Percentiles rank a stretch among this genome's conserved stretches.
Evolutionary conservation across 2,113 vertebrate species (phyloP).

Genomic region (Bos taurus): ARS-UCD2.0 NC_037328.1:32056001-32056500

Average conservation of each 20-base stretch:
- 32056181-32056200: not conserved
- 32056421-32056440: not conserved
- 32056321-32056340: no score
- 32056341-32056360: no score
- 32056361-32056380: no score
- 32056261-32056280: not conserved
- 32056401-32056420: no score
- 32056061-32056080: not conserved
- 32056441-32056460: not conserved
- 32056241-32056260: not conserved
- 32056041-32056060: not conserved
- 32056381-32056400: no score
- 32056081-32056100: not conserved
- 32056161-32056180: not conserved
- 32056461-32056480: not conserved
- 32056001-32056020: not conserved
- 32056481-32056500: not conserved
- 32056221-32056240: not conserved
- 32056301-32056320: no score
- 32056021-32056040: fast-evolving
- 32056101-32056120: not conserved
- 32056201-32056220: not conserved
- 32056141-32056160: not conserved
- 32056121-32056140: not conserved
- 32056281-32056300: no score